Percentiles rank a stretch among this genome's conserved stretches.
phyloP scores from a whole-genome alignment of 1,140 invertebrate species.

The Whitmania pigra region DNA sequence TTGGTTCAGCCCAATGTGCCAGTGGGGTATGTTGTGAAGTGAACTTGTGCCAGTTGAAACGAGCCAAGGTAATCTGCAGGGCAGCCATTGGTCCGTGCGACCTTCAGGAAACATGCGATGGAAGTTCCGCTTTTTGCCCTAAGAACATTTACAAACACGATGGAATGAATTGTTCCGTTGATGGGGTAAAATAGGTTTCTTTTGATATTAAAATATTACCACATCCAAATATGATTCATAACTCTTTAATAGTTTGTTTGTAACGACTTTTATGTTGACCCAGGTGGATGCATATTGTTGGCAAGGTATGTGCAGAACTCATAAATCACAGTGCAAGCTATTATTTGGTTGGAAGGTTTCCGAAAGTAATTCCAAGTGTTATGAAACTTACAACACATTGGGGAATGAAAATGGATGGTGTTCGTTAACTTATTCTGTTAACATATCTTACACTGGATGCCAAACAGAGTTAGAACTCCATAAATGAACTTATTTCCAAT shows the following conservation, averaged over 20 bases:
- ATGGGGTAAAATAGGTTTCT: conserved; percentile 31
- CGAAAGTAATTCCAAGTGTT: conserved; percentile 70
- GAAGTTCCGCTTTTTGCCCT: conserved; percentile 82
- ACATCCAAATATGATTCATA: no score
- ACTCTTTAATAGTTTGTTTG: no score
- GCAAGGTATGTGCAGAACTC: conserved; percentile 73
- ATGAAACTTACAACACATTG: conserved; percentile 63
- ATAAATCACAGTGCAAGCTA: conserved; percentile 80
- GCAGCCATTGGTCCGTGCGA: conserved; percentile 69
- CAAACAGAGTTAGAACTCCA: no score
- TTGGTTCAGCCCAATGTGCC: no score
- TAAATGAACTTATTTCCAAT: no score
- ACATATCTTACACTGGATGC: no score
- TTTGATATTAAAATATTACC: no score
- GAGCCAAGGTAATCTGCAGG: no score
- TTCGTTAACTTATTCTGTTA: conserved; percentile 56
- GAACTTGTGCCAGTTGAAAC: no score
- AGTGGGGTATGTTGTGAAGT: no score
- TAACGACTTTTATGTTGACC: no score
- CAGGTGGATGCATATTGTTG: conserved; percentile 68
- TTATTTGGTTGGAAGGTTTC: conserved; percentile 85
- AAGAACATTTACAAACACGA: conserved; percentile 78
- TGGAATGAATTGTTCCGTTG: conserved; percentile 56
- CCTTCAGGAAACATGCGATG: conserved; percentile 85
- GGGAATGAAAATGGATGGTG: conserved; percentile 83